These are phyloP conservation scores for Mesorhabditis sp. DNA, from an alignment of 2,888 invertebrate genomes.

Conservation along the genomic window DNA sequence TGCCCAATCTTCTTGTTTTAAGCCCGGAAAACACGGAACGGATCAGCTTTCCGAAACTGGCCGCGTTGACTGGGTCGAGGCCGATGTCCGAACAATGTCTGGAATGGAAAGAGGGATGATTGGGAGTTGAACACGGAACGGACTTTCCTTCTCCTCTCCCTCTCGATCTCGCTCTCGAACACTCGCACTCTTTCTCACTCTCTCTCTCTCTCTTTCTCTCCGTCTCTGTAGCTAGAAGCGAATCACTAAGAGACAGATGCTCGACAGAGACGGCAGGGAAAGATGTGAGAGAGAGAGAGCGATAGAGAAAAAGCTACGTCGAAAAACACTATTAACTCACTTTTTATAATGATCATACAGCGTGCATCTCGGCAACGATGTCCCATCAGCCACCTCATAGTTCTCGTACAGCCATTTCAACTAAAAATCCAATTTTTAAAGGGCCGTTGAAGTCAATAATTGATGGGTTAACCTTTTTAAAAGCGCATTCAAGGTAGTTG, in stretches of 20 bases:
- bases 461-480: too few species aligned
- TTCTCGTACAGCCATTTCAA: constrained; percentile 93
- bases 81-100: constrained; percentile 79
- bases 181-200: constrained; percentile 2
- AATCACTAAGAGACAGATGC: too few species aligned
- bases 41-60: constrained; percentile 97
- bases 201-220: not conserved
- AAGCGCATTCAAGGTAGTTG: too few species aligned
- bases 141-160: not conserved
- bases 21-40: constrained; percentile 94
- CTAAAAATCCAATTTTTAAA: constrained; percentile 31
- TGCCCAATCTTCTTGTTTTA: constrained; percentile 87
- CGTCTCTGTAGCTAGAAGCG: too few species aligned
- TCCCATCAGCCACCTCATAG: constrained; percentile 94
- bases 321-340: constrained; percentile 20
- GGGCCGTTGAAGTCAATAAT: too few species aligned
- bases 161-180: not conserved
- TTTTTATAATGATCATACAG: constrained; percentile 88
- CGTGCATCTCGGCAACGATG: constrained; percentile 86
- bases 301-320: too few species aligned
- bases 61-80: constrained; percentile 96
- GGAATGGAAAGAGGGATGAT: constrained; percentile 10
- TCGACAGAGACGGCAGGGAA: too few species aligned
- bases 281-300: too few species aligned
- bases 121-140: too few species aligned